Evolutionary conservation across 2,113 vertebrate genomes (phyloP), one percentile per base, ranked within the genome.

Genomic region (Pangasianodon hypophthalmus): DNA sequence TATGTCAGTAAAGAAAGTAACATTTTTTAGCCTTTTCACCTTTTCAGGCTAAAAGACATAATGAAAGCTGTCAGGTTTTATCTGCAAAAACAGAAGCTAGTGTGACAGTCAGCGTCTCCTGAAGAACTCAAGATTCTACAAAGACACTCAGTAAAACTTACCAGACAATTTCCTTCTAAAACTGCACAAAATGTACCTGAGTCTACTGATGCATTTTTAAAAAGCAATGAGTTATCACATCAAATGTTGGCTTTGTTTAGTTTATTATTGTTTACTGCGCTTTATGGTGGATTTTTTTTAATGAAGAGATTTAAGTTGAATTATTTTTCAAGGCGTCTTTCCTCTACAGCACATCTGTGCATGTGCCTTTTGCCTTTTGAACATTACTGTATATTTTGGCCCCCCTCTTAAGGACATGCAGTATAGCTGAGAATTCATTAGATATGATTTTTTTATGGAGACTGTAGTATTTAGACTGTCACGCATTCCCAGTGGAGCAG

Each of bases 401-500:
- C 2, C 7, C 41, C 69, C 1, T 41, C 16, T 7, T 19, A 41
- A 73, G 6, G 18, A 21, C 21, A 75, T 75, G 19, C 32, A 75
- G 16, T 44, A 46, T 26, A 75, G 41, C 24, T 77, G 19, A 46
- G 41, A 4, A 44, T 75, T 75, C 41, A 44, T 46, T 19, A 37
- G 13, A 37, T 2, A 0, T 2, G 32, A 37, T 69, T 18, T 37
- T 16, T 37, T 16, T 6, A 75, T 0, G 1, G 21, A 26, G 21
- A 7, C 46, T 80, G 77, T 80, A 80, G 46, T 80, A 80, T 80
- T 80, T 89, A 44, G n/a, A 56, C 56, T 58, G 7, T 52, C 46
- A 54, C 80, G 69, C 67, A 9, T 89, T 85, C 21, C 83, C 73
- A 24, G 26, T 50, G 75, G 21, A 86, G 41, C 62, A 80, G 50